Conservation (phyloP, 2,797 vertebrate genomes). For the Dipus sagitta region DNA sequence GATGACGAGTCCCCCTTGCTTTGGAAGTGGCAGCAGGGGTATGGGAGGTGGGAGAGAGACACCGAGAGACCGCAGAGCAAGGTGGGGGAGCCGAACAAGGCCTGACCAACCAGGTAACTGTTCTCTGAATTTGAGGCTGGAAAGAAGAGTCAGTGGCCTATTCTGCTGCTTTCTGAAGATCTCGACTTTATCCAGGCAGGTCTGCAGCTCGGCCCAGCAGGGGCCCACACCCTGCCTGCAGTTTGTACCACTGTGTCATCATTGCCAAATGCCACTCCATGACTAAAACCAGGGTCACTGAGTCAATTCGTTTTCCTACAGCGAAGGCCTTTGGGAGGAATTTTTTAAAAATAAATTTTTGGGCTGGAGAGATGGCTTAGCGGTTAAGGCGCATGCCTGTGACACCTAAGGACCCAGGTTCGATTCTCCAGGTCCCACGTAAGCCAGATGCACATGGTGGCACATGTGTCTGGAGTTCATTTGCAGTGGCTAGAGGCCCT, state of each 20-base stretch:
- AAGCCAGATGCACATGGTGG: too few species aligned
- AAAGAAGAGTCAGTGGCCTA: not conserved
- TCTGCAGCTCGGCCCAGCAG: not conserved
- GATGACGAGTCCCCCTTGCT: not conserved
- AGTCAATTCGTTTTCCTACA: conserved; percentile 6
- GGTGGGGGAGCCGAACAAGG: not conserved
- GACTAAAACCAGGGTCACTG: not conserved
- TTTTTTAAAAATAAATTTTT: not conserved
- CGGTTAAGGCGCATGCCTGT: too few species aligned
- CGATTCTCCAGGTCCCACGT: too few species aligned
- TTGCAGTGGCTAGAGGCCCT: too few species aligned
- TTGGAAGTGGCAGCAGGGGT: not conserved
- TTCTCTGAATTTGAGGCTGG: not conserved
- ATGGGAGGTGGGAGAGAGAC: not conserved
- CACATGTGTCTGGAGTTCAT: too few species aligned
- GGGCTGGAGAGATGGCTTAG: too few species aligned
- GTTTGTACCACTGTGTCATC: not conserved
- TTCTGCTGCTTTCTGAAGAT: not conserved
- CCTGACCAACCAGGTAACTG: not conserved
- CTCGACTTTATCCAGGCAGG: not conserved
- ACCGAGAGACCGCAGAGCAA: not conserved
- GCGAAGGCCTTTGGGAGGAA: not conserved
- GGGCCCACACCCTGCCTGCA: not conserved
- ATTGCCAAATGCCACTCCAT: not conserved
- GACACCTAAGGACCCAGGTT: too few species aligned